These are phyloP conservation scores for Vulpes vulpes DNA, from an alignment of 2,113 vertebrate species.

Conservation along the genomic window DNA sequence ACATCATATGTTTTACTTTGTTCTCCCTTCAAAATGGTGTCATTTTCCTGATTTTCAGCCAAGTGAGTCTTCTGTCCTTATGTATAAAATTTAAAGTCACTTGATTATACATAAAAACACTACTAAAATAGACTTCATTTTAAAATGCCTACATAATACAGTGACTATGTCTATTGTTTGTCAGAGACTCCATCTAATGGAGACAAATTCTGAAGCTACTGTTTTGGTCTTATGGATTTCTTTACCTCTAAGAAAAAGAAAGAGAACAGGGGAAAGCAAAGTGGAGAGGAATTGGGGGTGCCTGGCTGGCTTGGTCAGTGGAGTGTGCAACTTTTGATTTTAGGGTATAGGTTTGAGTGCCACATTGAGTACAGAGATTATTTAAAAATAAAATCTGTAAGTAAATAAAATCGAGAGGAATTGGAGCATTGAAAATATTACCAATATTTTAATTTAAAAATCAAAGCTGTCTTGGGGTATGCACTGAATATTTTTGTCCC, in stretches of 20 bases:
- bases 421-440: not conserved
- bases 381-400: not conserved
- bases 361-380: not conserved
- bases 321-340: not conserved
- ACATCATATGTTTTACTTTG: not conserved
- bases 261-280: not conserved
- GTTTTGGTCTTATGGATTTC: not conserved
- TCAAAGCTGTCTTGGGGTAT: not conserved
- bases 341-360: not conserved
- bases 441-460: conserved; percentile 7
- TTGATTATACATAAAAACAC: not conserved
- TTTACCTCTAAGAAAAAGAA: not conserved
- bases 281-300: not conserved
- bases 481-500: not conserved
- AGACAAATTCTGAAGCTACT: not conserved
- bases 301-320: not conserved
- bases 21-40: not conserved
- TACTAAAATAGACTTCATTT: not conserved
- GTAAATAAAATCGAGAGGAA: not conserved
- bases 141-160: not conserved
- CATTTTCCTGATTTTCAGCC: not conserved
- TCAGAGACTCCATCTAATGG: not conserved
- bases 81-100: not conserved
- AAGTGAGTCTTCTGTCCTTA: not conserved
- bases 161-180: not conserved